Base-by-base conservation (phyloP, 2,797 vertebrate genomes). In the Platalea minor region DNA sequence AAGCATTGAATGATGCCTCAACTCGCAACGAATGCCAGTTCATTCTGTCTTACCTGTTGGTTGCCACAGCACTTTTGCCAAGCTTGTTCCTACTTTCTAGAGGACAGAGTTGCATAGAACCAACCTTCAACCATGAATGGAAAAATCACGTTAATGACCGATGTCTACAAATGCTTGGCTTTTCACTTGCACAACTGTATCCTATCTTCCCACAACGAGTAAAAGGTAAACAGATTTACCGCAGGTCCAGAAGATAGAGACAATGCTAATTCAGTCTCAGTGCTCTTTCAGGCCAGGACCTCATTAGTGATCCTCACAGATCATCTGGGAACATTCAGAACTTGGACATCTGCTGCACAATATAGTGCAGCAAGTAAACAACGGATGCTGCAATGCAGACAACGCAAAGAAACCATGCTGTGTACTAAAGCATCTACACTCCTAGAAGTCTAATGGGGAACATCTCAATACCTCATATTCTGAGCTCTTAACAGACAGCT, bases 331-430 rank as follows among this genome's bases (percentile, higher is more conserved):
- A 73, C 21, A 37, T 35, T 61, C 37, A 56, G 29, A 51, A 23
- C 33, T 19, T 12, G 12, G 20, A 37, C 35, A 65, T 29, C 14
- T 35, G 19, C 25, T 14, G 13, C 39, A 72, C 28, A 8, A 56
- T 8, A 6, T 6, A 43, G n/a, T 2, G 13, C 51, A 29, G 51
- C 13, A 59, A 39, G 26, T 16, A 57, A 43, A 15, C 13, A 57
- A 70, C 0, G 1, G 73, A 12, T 45, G 65, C 57, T 72, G 28
- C 57, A 84, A 29, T 1, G 10, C 35, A 67, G 24, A 20, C 13
- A n/a, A 15, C 0, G 1, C 15, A 14, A 54, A 69, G 48, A 56
- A 75, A 45, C 28, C 33, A 51, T 9, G 0, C 31, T 60, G 28
- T 1, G 13, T 35, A 26, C 29, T 37, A 48, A 13, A 67, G 10